phyloP scores from a whole-genome alignment of 1,140 invertebrate genomes.

The Calosoma granatense region DNA sequence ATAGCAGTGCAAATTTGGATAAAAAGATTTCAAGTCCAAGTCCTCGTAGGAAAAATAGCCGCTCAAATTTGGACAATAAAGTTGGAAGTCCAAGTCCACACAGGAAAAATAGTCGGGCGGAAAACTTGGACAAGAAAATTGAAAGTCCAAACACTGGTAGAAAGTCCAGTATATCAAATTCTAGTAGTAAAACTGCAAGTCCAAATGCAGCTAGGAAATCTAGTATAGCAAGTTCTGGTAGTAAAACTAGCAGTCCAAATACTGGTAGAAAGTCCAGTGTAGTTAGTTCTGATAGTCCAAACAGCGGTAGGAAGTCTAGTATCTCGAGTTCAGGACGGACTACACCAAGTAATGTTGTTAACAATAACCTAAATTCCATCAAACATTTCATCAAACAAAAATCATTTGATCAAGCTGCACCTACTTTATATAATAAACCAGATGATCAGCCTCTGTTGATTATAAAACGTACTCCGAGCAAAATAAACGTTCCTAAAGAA shows the following conservation, averaged over 20 bases:
- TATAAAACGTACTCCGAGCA: constrained; percentile 34
- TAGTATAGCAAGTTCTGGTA: background rate
- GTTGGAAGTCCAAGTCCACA: background rate
- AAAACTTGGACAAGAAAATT: background rate
- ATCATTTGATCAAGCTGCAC: background rate
- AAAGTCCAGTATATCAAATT: background rate
- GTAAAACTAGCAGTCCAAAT: no score
- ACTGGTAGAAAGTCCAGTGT: no score
- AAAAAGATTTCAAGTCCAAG: background rate
- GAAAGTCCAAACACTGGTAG: background rate
- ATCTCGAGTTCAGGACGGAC: no score
- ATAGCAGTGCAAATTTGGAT: background rate
- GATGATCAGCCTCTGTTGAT: constrained; percentile 26
- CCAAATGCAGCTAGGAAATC: background rate
- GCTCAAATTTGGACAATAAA: background rate
- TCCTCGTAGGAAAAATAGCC: background rate
- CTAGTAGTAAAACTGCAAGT: background rate
- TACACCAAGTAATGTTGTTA: background rate
- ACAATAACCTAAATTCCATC: background rate
- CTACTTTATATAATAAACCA: background rate
- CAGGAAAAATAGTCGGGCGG: background rate
- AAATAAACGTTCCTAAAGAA: constrained; percentile 30
- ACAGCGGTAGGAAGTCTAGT: no score
- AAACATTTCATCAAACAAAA: constrained; percentile 4
- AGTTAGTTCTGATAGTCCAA: no score